Conservation (phyloP, 37 sponge, comb jelly and placozoan genomes). For the Axinella damicornis region DNA sequence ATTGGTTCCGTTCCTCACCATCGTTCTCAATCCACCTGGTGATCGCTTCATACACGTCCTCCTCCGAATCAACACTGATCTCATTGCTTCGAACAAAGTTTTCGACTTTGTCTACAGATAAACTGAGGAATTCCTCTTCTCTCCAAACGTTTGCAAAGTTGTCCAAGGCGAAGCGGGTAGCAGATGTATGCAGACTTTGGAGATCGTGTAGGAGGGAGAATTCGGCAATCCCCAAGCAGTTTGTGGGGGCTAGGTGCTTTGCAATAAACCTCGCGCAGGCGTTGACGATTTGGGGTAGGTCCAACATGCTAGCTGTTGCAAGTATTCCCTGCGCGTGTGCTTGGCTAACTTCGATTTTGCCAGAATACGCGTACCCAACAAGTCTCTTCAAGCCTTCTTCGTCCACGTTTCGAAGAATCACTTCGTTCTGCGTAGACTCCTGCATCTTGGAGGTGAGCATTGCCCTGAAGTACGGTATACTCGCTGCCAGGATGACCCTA, state of each 20-base stretch:
- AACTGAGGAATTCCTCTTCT: conserved; percentile 69
- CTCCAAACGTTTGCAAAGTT: conserved; percentile 58
- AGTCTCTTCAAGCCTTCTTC: conserved; percentile 63
- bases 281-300: conserved; percentile 49
- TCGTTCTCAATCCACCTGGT: conserved; percentile 81
- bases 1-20: background rate
- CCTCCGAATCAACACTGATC: conserved; percentile 72
- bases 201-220: conserved; percentile 60
- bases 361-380: conserved; percentile 75
- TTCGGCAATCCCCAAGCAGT: conserved; percentile 73
- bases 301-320: conserved; percentile 60
- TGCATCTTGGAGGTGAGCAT: conserved; percentile 78
- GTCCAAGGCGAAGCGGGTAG: conserved; percentile 41
- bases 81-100: conserved; percentile 60
- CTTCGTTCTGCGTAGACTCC: conserved; percentile 44
- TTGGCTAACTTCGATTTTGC: conserved; percentile 58
- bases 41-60: conserved; percentile 81
- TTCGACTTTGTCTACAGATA: conserved; percentile 54
- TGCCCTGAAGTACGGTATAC: conserved; percentile 83
- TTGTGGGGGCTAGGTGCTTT: conserved; percentile 58
- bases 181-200: conserved; percentile 30
- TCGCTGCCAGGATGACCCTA: conserved; percentile 78
- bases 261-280: conserved; percentile 59
- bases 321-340: conserved; percentile 72
- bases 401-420: conserved; percentile 63